These are phyloP conservation scores for Poecilia gillii DNA, from an alignment of 2,797 vertebrate species.

Conservation along the genomic window DNA sequence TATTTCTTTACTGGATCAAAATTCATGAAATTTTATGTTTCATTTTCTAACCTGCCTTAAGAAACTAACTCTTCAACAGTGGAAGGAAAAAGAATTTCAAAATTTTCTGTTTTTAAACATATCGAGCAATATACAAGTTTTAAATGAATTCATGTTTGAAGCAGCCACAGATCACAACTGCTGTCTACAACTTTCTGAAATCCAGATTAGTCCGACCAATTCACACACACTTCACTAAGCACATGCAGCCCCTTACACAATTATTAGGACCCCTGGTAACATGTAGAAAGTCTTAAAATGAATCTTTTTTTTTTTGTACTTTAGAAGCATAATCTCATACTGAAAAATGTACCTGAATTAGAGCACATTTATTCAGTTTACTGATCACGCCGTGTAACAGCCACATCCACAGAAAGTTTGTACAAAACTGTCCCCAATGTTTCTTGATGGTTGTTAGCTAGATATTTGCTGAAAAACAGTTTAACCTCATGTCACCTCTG, in stretches of 20 bases:
- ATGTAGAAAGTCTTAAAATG: constrained; percentile 1
- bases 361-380: neutral
- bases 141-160: constrained; percentile 11
- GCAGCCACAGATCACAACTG: constrained; percentile 10
- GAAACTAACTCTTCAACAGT: constrained; percentile 1
- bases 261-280: neutral
- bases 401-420: neutral
- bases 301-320: neutral
- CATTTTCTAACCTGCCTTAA: constrained; percentile 33
- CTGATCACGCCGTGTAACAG: neutral
- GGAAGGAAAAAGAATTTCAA: neutral
- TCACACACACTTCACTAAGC: constrained; percentile 9
- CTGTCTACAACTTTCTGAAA: constrained; percentile 23
- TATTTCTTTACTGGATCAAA: constrained; percentile 19
- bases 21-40: neutral
- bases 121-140: constrained; percentile 14
- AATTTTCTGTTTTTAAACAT: neutral
- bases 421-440: neutral
- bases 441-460: neutral
- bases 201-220: constrained; percentile 39
- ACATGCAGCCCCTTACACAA: neutral
- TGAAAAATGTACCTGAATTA: neutral
- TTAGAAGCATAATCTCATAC: neutral
- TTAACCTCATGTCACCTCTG: neutral
- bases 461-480: neutral